Conservation (phyloP, 2,797 vertebrate species). For the Thalassophryne amazonica region DNA sequence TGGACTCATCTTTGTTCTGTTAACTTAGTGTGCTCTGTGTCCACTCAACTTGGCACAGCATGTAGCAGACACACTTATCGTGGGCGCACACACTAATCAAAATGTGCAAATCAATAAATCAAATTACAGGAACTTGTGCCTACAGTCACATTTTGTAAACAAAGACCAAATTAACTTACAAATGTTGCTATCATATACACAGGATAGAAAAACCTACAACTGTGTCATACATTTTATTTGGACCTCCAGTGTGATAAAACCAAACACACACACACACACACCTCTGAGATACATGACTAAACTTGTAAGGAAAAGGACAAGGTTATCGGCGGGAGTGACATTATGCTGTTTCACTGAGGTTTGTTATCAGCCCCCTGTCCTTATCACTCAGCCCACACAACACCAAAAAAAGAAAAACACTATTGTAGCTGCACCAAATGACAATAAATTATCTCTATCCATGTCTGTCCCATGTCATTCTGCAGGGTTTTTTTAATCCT, state of each 20-base stretch:
- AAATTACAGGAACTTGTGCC: too few relatives aligned
- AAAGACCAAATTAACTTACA: too few relatives aligned
- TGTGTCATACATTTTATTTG: not conserved
- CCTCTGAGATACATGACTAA: constrained; percentile 17
- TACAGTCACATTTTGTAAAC: too few relatives aligned
- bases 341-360: constrained; percentile 54
- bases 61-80: too few relatives aligned
- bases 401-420: constrained; percentile 53
- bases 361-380: constrained; percentile 68
- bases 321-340: constrained; percentile 52
- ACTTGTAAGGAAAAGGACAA: constrained; percentile 46
- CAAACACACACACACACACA: constrained; percentile 4
- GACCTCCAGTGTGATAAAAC: constrained; percentile 26
- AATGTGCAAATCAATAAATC: too few relatives aligned
- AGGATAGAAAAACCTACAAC: not conserved
- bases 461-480: constrained; percentile 49
- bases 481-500: constrained; percentile 7
- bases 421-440: constrained; percentile 43
- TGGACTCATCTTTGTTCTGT: too few relatives aligned
- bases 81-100: too few relatives aligned
- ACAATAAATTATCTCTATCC: constrained; percentile 61
- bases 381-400: constrained; percentile 70
- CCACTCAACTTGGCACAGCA: too few relatives aligned
- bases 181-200: too few relatives aligned
- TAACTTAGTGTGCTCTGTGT: too few relatives aligned